Base-by-base conservation (phyloP, 2,113 vertebrate species). In the Entelurus aequoreus region DNA sequence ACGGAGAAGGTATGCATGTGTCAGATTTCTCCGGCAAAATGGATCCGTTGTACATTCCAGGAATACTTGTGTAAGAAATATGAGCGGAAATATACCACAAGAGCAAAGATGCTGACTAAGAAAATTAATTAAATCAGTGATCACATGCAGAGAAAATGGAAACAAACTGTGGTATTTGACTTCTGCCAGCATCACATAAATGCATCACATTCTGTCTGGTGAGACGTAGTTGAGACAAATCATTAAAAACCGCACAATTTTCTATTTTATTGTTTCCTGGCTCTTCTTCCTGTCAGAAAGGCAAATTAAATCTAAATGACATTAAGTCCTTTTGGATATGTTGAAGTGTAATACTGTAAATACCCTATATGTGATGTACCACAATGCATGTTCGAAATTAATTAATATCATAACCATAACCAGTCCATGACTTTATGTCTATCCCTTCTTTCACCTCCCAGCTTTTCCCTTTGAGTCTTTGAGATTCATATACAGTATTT, bases 401-500 rank as follows among this genome's bases (percentile, higher is more conserved):
- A 28, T 28, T 28, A 28, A 28, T 28, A 28, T 28, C 28, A 28
- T 3, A 28, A 28, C 4, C 28, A 28, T 28, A 28, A 28, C 28
- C 28, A 28, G 40, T 64, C 69, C 51, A 15, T 61, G 75, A 72
- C 63, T 81, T 57, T 38, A 74, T 71, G 69, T 69, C 69, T 72
- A 60, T 78, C 67, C 66, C 51, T 15, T 66, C 52, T 71, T 71
- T 21, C 21, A 66, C 63, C 78, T 65, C 69, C 69, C 69, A 62
- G 68, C 49, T 69, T 48, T 35, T n/a, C 11, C 69, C 28, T 67
- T 65, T 70, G 55, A 61, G 65, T 69, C 70, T 76, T 69, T 19
- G 48, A 75, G 38, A 79, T 71, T 59, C 71, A 65, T 75, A 78
- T 76, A 79, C 75, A 80, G 81, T 86, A 84, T 86, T 81, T 83